These are phyloP conservation scores for Psittacula echo DNA, from an alignment of 2,797 vertebrate species.

Conservation along the genomic window DNA sequence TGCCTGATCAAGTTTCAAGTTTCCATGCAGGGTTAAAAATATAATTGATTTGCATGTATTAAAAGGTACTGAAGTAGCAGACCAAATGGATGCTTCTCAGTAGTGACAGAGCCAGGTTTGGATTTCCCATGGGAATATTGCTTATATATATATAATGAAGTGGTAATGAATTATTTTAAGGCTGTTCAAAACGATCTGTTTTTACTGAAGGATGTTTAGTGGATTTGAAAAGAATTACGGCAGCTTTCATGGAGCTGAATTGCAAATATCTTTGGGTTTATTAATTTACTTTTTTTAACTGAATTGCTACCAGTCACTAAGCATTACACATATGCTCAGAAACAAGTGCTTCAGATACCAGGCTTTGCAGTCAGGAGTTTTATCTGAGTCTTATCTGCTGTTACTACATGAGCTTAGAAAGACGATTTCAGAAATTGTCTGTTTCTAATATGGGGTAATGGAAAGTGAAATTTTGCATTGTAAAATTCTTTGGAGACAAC, in stretches of 20 bases:
- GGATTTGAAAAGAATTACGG: neutral
- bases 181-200: neutral
- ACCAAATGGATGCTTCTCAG: neutral
- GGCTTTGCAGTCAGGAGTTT: neutral
- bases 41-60: neutral
- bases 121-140: rapidly evolving
- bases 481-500: neutral
- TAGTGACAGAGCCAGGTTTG: neutral
- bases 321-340: neutral
- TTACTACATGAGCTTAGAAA: neutral
- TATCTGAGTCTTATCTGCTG: neutral
- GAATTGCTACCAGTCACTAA: neutral
- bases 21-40: neutral
- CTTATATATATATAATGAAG: neutral
- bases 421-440: neutral
- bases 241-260: neutral
- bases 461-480: neutral
- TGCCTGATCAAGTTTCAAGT: neutral
- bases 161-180: neutral
- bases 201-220: neutral
- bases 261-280: neutral
- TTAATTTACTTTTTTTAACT: neutral
- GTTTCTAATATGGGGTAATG: neutral
- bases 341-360: neutral
- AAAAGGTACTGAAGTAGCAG: neutral